Evolutionary conservation across 1,140 invertebrate species (phyloP).

Genomic region (Branchinecta lindahli): DNA sequence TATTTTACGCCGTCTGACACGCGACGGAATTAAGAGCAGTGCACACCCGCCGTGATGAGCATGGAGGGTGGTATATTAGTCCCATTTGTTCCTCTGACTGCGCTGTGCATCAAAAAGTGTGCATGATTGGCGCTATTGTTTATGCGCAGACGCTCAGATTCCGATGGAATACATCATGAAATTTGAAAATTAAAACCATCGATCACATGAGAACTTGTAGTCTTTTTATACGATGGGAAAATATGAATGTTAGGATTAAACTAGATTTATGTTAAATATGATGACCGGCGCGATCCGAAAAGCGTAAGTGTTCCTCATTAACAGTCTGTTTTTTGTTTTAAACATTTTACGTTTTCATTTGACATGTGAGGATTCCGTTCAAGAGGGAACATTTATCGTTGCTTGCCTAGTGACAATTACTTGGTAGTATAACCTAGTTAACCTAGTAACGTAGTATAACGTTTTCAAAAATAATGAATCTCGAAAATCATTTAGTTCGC

Average conservation of each 20-base stretch:
- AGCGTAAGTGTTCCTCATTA: too few relatives aligned
- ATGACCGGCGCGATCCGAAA: too few relatives aligned
- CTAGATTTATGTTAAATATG: too few relatives aligned
- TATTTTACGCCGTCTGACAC: slow-evolving; percentile 2
- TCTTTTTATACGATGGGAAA: slow-evolving; percentile 3
- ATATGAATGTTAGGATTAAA: background rate
- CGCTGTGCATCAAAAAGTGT: background rate
- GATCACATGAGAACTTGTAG: background rate
- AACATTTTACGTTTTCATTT: too few relatives aligned
- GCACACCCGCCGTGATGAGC: background rate
- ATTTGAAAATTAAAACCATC: background rate
- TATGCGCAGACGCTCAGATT: background rate
- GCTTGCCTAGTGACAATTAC: too few relatives aligned
- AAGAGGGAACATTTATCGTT: too few relatives aligned
- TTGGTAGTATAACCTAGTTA: too few relatives aligned
- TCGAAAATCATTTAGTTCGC: too few relatives aligned
- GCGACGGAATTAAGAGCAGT: slow-evolving; percentile 9
- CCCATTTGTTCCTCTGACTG: background rate
- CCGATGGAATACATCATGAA: background rate
- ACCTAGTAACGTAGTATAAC: too few relatives aligned
- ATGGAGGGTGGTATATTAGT: slow-evolving; percentile 8
- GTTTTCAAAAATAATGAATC: too few relatives aligned
- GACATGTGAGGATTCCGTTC: too few relatives aligned
- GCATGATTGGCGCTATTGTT: slow-evolving; percentile 7
- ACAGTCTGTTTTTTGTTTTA: too few relatives aligned